phyloP scores from a whole-genome alignment of 2,797 vertebrate species.

The Todus mexicanus region DNA sequence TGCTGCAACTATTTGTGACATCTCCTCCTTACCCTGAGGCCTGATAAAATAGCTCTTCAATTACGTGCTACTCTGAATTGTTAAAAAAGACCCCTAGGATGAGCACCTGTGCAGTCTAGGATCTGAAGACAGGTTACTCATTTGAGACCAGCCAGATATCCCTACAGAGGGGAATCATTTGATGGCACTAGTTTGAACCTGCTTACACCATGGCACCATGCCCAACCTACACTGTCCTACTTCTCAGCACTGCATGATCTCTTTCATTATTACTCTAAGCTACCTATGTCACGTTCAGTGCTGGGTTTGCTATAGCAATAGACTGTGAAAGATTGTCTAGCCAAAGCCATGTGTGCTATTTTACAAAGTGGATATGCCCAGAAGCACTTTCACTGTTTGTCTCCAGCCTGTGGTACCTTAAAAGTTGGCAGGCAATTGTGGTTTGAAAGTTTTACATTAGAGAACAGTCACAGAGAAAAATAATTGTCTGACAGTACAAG shows the following conservation, averaged over 20 bases:
- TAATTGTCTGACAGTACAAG: neutral
- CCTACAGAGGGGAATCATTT: neutral
- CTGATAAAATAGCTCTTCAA: neutral
- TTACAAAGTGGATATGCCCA: neutral
- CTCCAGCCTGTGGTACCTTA: neutral
- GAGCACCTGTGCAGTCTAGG: neutral
- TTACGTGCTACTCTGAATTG: neutral
- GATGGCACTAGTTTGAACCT: neutral
- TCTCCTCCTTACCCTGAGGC: neutral
- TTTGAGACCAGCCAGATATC: neutral
- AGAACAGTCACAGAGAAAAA: neutral
- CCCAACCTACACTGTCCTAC: neutral
- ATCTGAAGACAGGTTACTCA: neutral
- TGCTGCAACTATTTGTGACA: neutral
- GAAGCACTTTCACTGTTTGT: neutral
- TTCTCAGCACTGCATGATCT: neutral
- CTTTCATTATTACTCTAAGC: neutral
- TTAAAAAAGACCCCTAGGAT: neutral
- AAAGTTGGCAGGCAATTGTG: neutral
- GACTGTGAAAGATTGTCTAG: neutral
- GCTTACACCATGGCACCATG: neutral
- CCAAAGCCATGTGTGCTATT: neutral
- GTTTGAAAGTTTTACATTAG: neutral
- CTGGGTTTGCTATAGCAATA: neutral
- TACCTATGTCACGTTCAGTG: neutral